phyloP scores from a whole-genome alignment of 2,888 invertebrate genomes.

The Drosophila kuntzei region DNA sequence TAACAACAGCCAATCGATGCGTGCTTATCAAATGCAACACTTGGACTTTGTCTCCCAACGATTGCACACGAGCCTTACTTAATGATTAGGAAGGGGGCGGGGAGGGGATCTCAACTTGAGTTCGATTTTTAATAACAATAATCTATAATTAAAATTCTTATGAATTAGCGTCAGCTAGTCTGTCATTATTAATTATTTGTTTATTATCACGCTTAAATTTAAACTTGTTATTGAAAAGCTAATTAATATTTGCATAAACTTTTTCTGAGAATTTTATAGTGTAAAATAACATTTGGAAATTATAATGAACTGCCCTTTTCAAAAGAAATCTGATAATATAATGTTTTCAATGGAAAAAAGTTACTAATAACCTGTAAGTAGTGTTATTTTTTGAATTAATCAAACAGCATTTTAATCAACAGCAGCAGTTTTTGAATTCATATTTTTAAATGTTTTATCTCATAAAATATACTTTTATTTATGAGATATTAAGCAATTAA shows the following conservation, averaged over 20 bases:
- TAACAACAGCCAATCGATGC: constrained; percentile 46
- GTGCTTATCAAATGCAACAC: constrained; percentile 47
- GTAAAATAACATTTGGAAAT: not conserved
- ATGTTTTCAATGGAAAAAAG: not conserved
- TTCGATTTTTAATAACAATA: constrained; percentile 15
- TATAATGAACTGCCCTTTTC: too few relatives aligned
- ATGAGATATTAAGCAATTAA: not conserved
- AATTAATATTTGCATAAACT: not conserved
- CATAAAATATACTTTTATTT: not conserved
- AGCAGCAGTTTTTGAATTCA: too few relatives aligned
- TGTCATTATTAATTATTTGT: constrained; percentile 14
- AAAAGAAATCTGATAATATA: not conserved
- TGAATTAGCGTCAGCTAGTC: constrained; percentile 36
- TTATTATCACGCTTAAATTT: not conserved
- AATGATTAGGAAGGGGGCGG: not conserved
- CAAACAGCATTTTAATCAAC: too few relatives aligned
- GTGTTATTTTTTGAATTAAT: too few relatives aligned
- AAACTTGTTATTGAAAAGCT: not conserved
- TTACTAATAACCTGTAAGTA: not conserved
- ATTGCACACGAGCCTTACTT: not conserved
- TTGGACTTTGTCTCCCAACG: constrained; percentile 55
- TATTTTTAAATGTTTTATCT: not conserved
- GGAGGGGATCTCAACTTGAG: not conserved
- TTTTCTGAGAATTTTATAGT: constrained; percentile 4
- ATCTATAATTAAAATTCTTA: not conserved